Percentiles rank a stretch among this genome's conserved stretches.
These are phyloP conservation scores for Parnassius glacialis DNA, from an alignment of 2,888 invertebrate genomes.

Conservation along the genomic window DNA sequence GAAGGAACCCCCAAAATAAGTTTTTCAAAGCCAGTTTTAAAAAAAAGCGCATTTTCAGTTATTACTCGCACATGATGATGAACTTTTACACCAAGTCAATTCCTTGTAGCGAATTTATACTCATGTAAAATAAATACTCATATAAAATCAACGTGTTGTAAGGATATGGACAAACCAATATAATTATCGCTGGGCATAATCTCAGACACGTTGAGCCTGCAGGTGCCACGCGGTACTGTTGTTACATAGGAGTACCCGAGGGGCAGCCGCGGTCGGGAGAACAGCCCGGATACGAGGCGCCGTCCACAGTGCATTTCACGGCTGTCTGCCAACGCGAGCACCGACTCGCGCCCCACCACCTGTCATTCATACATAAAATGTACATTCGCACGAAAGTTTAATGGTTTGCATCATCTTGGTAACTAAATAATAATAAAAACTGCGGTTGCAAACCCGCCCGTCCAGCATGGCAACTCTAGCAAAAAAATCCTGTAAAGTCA, in stretches of 20 bases:
- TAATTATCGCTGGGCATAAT: constrained; percentile 90
- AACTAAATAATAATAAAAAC: too few species aligned
- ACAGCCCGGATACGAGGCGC: constrained; percentile 91
- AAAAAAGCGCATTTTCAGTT: too few species aligned
- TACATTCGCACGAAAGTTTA: constrained; percentile 28
- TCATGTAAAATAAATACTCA: too few species aligned
- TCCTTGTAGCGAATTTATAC: too few species aligned
- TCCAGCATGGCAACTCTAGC: too few species aligned
- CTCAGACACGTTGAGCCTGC: constrained; percentile 92
- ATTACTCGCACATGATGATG: too few species aligned
- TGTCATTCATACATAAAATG: constrained; percentile 50
- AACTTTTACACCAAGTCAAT: too few species aligned
- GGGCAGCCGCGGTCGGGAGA: constrained; percentile 89
- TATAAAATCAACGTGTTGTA: too few species aligned
- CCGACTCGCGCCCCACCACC: constrained; percentile 93
- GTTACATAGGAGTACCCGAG: constrained; percentile 92
- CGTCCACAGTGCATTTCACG: constrained; percentile 77
- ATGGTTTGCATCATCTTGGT: not conserved
- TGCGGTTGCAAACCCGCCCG: too few species aligned
- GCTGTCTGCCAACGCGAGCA: constrained; percentile 83
- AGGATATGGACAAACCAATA: constrained; percentile 82
- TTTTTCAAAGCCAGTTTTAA: too few species aligned
- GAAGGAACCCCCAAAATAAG: too few species aligned
- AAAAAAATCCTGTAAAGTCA: too few species aligned
- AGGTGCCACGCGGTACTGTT: constrained; percentile 92